Base-by-base conservation (phyloP, 2,797 vertebrate genomes). In the Silurus aristotelis region DNA sequence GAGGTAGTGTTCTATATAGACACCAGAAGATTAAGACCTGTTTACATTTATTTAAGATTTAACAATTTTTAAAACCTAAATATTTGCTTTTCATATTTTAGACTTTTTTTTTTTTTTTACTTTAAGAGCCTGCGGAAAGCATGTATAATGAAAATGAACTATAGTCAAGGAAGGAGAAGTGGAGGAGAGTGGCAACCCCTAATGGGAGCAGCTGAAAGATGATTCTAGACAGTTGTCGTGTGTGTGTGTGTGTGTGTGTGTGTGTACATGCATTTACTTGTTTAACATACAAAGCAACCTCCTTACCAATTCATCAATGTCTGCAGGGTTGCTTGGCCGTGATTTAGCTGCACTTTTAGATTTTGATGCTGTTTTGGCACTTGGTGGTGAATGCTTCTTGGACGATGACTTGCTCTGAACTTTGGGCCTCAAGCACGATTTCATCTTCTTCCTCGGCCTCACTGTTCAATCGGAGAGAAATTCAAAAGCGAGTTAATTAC, bases 221-320 rank as follows among this genome's bases (percentile, higher is more conserved):
- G 38, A 48, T 10, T 3, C 17, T 19, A 64, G 7, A 4, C 3
- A 4, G 20, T 61, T 43, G 31, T 7, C 5, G 4, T 61, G 56
- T 38, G n/a, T 58, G 3, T 2, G 2, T 0, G 25, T 0, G 2
- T 13, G 4, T 27, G 20, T 5, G 2, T 38, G 31, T 38, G 31
- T 7, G 48, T 52, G 17, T 61, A 10, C 63, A 22, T 66, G 12
- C 27, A 13, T 68, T 48, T 2, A 17, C 25, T 46, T 64, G 6
- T 27, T 31, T 9, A 56, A 17, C 13, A 76, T 22, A 60, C 5
- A 52, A 27, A 78, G 20, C 6, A 43, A 15, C 38, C 66, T 63
- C 82, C 96, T 95, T 93, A 99, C 98, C 96, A 99, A 94, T 88
- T 99, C 98, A 0, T 99, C 97, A 0, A 99, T 97, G 93, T 99